Conservation (phyloP, 1,140 invertebrate species). For the Camponotus vicinus region DNA sequence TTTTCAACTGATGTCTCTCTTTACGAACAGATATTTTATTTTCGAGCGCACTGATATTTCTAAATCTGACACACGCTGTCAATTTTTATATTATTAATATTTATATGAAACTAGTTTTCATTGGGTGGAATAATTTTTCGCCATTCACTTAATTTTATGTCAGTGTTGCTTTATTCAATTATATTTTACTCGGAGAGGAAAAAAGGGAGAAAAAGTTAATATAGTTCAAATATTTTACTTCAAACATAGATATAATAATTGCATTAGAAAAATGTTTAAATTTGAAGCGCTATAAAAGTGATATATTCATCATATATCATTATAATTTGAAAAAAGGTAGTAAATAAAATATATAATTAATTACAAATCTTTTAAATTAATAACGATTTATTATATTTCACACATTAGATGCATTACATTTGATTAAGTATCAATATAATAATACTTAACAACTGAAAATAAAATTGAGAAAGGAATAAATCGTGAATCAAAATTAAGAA, state of each 20-base stretch:
- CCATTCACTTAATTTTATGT: neutral
- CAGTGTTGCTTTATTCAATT: neutral
- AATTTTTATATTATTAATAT: slow-evolving; percentile 10
- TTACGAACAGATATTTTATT: neutral
- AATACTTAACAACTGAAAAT: neutral
- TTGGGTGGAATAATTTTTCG: neutral
- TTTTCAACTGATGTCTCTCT: slow-evolving; percentile 37
- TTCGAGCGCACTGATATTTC: neutral
- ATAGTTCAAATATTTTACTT: neutral
- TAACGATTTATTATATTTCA: neutral
- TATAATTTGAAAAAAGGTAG: too few relatives aligned
- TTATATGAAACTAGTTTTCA: neutral
- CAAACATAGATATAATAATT: neutral
- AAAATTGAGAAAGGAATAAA: neutral
- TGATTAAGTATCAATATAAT: neutral
- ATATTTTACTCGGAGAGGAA: neutral
- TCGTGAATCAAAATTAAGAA: neutral
- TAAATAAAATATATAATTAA: neutral
- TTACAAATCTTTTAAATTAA: neutral
- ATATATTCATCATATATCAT: neutral
- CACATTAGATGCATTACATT: neutral
- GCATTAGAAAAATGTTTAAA: neutral
- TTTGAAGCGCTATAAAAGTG: neutral
- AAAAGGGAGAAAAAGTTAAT: neutral
- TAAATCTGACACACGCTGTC: slow-evolving; percentile 7